Base-by-base conservation (phyloP, 1,140 invertebrate genomes). In the Drosophila navojoa region DNA sequence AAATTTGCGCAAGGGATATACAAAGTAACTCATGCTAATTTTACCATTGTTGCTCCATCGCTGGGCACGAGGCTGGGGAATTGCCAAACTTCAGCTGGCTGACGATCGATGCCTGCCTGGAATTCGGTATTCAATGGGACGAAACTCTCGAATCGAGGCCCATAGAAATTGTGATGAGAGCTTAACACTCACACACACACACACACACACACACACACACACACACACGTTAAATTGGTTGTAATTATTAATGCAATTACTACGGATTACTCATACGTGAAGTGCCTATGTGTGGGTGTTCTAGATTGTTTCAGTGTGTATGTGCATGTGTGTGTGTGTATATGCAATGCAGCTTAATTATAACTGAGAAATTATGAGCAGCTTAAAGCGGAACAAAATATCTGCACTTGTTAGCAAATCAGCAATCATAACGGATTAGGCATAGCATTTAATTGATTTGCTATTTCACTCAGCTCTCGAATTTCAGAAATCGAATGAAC, bases 1-100 rank as follows among this genome's bases (percentile, higher is more conserved):
- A 85, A 81, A 86, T 86, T 86, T 85, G 81, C 81, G 71, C 82
- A 75, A 85, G 69, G 82, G 63, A 85, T 85, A 81, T 81, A 78
- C 82, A 87, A 87, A 85, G 75, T 78, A 85, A 76, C 78, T 85
- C 78, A 72, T 77, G 81, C 81, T 85, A 85, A 85, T 85, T 86
- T 85, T 53, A 53, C 52, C 63, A 80, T 80, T 84, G 81, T 84
- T 79, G 72, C 49, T 35, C n/a, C 38, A 62, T 13, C 62, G 63
- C 68, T 50, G 58, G 61, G 76, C 61, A 44, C 15, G 53, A 27
- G 27, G 15, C 13, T 13, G 19, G 16, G 64, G 42, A 25, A 5
- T 54, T 59, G 42, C 42, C 57, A 45, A 38, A 42, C 19, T 27
- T 57, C n/a, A 9, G 6, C 9, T 29, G 32, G 42, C 42, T 5